phyloP scores from a whole-genome alignment of 1,140 invertebrate genomes.

The Magallana gigas region DNA sequence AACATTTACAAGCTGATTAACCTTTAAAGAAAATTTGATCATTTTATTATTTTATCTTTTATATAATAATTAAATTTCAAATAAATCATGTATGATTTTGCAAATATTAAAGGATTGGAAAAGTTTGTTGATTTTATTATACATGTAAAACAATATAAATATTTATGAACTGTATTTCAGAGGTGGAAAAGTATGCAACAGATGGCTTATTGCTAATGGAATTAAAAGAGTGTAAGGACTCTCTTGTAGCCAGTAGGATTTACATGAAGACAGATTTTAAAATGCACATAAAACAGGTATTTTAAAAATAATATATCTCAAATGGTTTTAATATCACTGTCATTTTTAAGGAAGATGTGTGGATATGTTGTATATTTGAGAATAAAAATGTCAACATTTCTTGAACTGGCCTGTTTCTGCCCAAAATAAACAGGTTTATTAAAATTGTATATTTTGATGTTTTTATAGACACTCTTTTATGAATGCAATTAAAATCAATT shows the following conservation, averaged over 20 bases:
- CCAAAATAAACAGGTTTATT: background rate
- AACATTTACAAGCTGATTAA: no score
- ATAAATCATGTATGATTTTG: background rate
- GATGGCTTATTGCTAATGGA: background rate
- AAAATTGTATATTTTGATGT: background rate
- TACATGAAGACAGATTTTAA: constrained; percentile 41
- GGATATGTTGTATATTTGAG: background rate
- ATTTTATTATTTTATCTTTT: no score
- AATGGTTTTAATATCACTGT: background rate
- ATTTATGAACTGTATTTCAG: background rate
- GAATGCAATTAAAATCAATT: background rate
- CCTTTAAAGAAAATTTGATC: no score
- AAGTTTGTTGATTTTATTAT: background rate
- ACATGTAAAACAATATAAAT: background rate
- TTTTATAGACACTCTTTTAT: background rate
- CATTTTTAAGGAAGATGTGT: background rate
- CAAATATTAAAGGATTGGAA: background rate
- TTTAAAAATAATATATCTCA: constrained; percentile 1
- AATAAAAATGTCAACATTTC: background rate
- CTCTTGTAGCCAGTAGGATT: background rate
- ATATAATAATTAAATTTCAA: no score
- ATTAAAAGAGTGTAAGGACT: constrained; percentile 4
- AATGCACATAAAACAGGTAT: constrained; percentile 25
- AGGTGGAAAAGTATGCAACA: constrained; percentile 20
- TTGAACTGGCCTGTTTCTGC: background rate